Percentiles rank a stretch among this genome's conserved stretches.
Evolutionary conservation across 1,140 invertebrate species (phyloP).

Genomic region (Panagrolaimus sp.): DNA sequence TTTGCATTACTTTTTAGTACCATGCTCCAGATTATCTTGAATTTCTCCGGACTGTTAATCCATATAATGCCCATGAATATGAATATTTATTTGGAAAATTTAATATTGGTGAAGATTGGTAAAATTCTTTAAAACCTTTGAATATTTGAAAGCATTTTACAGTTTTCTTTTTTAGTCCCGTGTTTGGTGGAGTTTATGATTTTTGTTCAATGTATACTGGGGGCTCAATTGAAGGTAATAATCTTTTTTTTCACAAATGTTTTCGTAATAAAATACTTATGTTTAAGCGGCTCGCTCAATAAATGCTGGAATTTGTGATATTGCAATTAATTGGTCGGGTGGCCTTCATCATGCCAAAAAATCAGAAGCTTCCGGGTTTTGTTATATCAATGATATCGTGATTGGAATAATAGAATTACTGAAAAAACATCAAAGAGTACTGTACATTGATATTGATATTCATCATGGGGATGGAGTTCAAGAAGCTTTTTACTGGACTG

Average conservation of each 20-base stretch:
- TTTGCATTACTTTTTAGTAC: background rate
- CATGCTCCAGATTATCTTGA: slow-evolving; percentile 19
- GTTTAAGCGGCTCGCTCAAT: slow-evolving; percentile 68
- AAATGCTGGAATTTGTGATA: slow-evolving; percentile 80
- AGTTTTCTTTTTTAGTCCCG: slow-evolving; percentile 66
- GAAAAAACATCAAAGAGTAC: slow-evolving; percentile 69
- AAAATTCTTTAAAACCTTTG: too few species aligned
- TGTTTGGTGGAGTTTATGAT: slow-evolving; percentile 96
- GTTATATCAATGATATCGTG: slow-evolving; percentile 97
- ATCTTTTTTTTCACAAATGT: background rate
- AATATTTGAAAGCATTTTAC: slow-evolving; percentile 15
- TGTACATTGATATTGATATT: slow-evolving; percentile 99
- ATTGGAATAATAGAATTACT: slow-evolving; percentile 89
- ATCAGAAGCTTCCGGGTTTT: slow-evolving; percentile 93
- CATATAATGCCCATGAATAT: slow-evolving; percentile 1
- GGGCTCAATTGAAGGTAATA: slow-evolving; percentile 67
- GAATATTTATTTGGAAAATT: slow-evolving; percentile 80
- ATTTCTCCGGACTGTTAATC: slow-evolving; percentile 61
- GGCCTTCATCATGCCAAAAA: slow-evolving; percentile 99
- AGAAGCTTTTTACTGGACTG: slow-evolving; percentile 96
- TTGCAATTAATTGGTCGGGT: slow-evolving; percentile 98
- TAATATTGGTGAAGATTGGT: slow-evolving; percentile 96
- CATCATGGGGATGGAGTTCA: slow-evolving; percentile 99
- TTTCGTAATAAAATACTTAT: background rate
- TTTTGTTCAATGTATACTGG: slow-evolving; percentile 97